A percentile compares a stretch with the other conserved stretches of the same genome.
Conservation (phyloP, 2,888 invertebrate species). For the Stramonita haemastoma region DNA sequence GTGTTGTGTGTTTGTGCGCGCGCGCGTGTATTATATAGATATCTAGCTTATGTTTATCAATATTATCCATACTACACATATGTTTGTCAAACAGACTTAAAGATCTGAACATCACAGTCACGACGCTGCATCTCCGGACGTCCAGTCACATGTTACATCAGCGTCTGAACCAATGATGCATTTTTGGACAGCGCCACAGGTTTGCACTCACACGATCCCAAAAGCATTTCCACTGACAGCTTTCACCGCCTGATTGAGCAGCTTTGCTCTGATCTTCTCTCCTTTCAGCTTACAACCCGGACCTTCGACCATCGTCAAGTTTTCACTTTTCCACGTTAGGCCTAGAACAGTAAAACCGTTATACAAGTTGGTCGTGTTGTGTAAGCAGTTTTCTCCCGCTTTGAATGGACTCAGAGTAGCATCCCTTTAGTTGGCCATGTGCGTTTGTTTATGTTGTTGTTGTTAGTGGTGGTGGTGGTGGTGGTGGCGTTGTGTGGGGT, state of each 20-base stretch:
- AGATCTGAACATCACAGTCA: no score
- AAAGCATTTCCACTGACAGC: constrained; percentile 59
- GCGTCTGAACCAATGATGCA: no score
- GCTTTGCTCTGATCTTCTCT: constrained; percentile 62
- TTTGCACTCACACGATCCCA: constrained; percentile 51
- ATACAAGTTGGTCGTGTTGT: neutral
- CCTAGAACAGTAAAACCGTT: neutral
- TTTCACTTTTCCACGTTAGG: neutral
- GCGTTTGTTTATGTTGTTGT: neutral
- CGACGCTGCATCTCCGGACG: no score
- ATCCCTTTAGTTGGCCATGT: neutral
- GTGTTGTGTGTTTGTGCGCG: no score
- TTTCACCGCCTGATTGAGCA: constrained; percentile 56
- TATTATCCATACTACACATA: no score
- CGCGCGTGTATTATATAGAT: no score
- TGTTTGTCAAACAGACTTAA: no score
- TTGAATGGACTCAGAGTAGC: neutral
- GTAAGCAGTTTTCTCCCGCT: neutral
- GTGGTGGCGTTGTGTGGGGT: no score
- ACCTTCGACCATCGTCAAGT: constrained; percentile 65
- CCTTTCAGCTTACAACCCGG: constrained; percentile 69
- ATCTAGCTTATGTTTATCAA: no score
- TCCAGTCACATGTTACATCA: no score
- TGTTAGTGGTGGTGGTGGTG: neutral
- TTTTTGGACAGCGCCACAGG: no score